Evolutionary conservation across 2,888 invertebrate genomes (phyloP), one percentile per base, ranked within the genome.

Genomic region (Hirtodrosophila duncani): DNA sequence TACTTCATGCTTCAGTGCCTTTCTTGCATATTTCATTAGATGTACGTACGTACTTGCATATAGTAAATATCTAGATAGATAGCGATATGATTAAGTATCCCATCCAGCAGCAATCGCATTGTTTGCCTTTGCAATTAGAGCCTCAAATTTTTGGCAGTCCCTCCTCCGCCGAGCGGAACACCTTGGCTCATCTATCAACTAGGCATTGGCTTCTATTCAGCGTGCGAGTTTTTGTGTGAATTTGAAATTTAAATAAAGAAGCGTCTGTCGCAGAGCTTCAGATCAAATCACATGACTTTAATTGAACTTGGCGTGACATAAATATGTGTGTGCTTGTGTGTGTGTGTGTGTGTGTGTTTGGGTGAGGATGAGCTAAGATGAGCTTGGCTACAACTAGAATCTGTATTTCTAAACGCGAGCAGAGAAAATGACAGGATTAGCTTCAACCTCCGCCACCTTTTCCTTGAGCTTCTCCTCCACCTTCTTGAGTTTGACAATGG

Each of bases 371-470:
- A 3, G 36, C 18, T 24, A n/a, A 10, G 42, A 18, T 29, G 51
- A 44, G 42, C 27, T 45, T 41, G 51, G 18, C 39, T 70, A 56
- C 42, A 46, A 38, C 67, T 70, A 70, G 41, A 36, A 41, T 41
- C 14, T 20, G 2, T 29, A 24, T 9, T 33, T 18, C 71, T 81
- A 86, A 36, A 86, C 82, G 23, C 86, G 81, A 4, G 86, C 77
- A 16, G 85, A 84, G 4, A 87, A 69, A 46, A 87, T 87, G 6
- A 87, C 64, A n/a, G 87, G 87, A 14, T 85, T 85, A 14, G 86
- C 86, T 64, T 86, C 85, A 20, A 86, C 84, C 61, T 87, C 87
- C 14, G 84, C 86, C 2, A 85, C 77, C 69, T 85, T 85, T 39
- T 84, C 84, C 60, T 85, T 85, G 1, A 86, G 69, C 49, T 85